Conservation (phyloP, 2,113 vertebrate species). For the Himantopus leucocephalus region DNA sequence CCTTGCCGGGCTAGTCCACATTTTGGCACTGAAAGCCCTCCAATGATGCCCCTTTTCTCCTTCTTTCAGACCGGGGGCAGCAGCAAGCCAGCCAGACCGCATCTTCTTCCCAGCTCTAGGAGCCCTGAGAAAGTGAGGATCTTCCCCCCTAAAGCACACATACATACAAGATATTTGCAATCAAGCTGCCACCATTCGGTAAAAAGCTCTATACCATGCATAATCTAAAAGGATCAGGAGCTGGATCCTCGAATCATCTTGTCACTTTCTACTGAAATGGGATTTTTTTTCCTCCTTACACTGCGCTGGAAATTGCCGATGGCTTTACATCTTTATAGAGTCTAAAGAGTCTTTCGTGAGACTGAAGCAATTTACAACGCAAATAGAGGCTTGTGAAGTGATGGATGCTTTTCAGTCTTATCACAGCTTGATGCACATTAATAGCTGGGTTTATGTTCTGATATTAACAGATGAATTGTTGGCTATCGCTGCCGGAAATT, state of each 20-base stretch:
- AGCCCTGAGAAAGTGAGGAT: conserved; percentile 76
- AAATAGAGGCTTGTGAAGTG: conserved; percentile 90
- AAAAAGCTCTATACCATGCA: conserved; percentile 74
- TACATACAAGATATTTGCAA: conserved; percentile 71
- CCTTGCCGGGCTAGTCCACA: conserved; percentile 88
- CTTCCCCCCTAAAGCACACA: conserved; percentile 66
- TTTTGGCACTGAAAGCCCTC: conserved; percentile 83
- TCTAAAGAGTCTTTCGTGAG: conserved; percentile 85
- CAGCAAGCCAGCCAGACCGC: conserved; percentile 78
- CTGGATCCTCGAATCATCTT: conserved; percentile 79
- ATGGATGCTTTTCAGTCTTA: conserved; percentile 82
- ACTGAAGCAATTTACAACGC: conserved; percentile 90
- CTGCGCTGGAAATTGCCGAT: conserved; percentile 83
- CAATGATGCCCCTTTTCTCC: conserved; percentile 89
- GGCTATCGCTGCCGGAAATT: too few relatives aligned
- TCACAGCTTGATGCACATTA: conserved; percentile 54
- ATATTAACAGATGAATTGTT: too few relatives aligned
- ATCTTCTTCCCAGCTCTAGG: conserved; percentile 79
- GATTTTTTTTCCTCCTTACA: conserved; percentile 76
- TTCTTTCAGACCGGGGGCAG: conserved; percentile 84
- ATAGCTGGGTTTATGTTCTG: too few relatives aligned
- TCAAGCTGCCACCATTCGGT: conserved; percentile 80
- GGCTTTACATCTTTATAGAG: conserved; percentile 85
- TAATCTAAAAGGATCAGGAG: conserved; percentile 81
- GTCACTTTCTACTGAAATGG: conserved; percentile 82